Conservation (phyloP, 2,888 invertebrate species). For the Epinotia ramella region DNA sequence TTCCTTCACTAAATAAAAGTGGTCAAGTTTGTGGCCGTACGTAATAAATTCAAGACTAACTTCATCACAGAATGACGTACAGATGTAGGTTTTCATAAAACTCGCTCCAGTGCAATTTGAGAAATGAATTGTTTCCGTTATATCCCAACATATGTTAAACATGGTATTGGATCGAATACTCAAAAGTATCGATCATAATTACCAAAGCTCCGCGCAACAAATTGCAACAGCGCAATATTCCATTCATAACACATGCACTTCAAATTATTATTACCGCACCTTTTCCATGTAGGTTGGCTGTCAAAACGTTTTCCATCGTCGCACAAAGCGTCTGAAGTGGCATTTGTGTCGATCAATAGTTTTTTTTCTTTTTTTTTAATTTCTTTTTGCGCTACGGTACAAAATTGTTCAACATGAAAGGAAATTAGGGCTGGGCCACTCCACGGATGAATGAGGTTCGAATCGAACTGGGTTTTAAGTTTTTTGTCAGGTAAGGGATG, state of each 20-base stretch:
- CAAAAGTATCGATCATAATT: conserved; percentile 16
- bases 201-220: conserved; percentile 11
- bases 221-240: conserved; percentile 32
- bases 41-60: not conserved
- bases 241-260: conserved; percentile 25
- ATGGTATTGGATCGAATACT: not conserved
- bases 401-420: conserved; percentile 77
- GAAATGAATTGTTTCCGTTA: not conserved
- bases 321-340: conserved; percentile 81
- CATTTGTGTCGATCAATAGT: conserved; percentile 82
- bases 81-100: not conserved
- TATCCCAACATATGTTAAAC: not conserved
- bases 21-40: not conserved
- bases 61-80: not conserved
- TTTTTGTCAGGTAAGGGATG: conserved; percentile 73
- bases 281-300: conserved; percentile 65
- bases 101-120: not conserved
- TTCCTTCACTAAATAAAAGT: not conserved
- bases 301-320: conserved; percentile 81
- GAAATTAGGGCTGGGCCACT: conserved; percentile 79
- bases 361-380: conserved; percentile 68
- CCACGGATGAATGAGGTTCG: conserved; percentile 73
- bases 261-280: conserved; percentile 39
- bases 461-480: conserved; percentile 77
- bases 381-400: conserved; percentile 69